Conservation (phyloP, 2,797 vertebrate genomes). For the Pyrocephalus nanus region DNA sequence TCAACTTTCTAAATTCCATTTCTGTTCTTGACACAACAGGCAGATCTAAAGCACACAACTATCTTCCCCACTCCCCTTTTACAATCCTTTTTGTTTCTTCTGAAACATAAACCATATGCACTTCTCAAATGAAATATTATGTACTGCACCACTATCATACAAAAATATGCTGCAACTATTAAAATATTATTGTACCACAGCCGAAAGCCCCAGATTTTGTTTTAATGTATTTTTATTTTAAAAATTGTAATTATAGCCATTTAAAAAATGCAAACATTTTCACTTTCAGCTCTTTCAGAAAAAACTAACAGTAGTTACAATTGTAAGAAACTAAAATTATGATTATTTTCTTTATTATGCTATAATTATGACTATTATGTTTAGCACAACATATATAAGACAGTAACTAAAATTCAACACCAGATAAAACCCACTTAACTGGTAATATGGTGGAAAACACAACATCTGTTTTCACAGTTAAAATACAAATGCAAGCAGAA, state of each 20-base stretch:
- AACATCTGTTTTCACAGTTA: background rate
- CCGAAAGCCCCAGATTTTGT: background rate
- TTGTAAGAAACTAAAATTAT: background rate
- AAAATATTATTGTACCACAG: background rate
- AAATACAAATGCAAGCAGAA: background rate
- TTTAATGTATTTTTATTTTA: background rate
- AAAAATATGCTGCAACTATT: background rate
- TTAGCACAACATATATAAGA: background rate
- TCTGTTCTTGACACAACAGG: background rate
- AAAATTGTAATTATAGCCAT: background rate
- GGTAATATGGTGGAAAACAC: background rate
- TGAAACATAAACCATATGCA: background rate
- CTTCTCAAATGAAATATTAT: background rate
- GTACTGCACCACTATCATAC: background rate
- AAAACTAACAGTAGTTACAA: background rate
- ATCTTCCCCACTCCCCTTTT: background rate
- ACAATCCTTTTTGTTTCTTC: background rate
- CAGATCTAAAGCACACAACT: background rate
- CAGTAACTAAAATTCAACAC: background rate
- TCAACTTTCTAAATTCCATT: background rate
- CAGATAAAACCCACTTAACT: background rate
- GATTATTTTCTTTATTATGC: background rate
- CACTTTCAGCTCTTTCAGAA: background rate
- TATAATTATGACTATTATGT: background rate
- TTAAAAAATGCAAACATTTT: background rate